Evolutionary conservation across 2,113 vertebrate species (phyloP).

Genomic region (Oncorhynchus kisutch): DNA sequence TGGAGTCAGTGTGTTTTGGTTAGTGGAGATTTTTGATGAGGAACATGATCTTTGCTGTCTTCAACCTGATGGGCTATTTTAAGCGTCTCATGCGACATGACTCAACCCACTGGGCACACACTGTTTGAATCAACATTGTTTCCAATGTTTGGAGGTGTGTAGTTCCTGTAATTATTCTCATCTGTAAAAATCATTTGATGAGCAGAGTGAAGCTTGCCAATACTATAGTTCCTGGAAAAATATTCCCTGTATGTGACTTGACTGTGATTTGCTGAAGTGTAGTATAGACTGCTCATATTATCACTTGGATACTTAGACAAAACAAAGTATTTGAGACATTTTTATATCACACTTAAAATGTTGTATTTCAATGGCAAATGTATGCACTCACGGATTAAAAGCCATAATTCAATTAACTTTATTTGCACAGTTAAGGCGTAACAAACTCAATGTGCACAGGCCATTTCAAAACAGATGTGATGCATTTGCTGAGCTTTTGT

Average conservation of each 20-base stretch:
- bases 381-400: not conserved
- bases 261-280: not conserved
- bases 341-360: not conserved
- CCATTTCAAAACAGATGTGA: constrained; percentile 23
- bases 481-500: constrained; percentile 23
- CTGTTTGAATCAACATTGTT: no score
- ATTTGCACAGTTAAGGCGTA: not conserved
- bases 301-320: not conserved
- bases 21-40: not conserved
- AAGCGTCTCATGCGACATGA: not conserved
- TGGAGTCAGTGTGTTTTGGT: not conserved
- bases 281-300: not conserved
- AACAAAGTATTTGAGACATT: not conserved
- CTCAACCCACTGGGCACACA: not conserved
- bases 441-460: not conserved
- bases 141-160: not conserved
- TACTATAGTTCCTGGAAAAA: not conserved
- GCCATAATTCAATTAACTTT: not conserved
- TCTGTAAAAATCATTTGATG: not conserved
- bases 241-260: not conserved
- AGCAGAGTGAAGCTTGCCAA: not conserved
- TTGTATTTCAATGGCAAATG: not conserved
- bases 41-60: not conserved
- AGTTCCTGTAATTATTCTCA: not conserved
- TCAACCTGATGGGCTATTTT: not conserved